Evolutionary conservation across 2,113 vertebrate genomes (phyloP), one percentile per base, ranked within the genome.

Genomic region (Atherinomorus stipes): DNA sequence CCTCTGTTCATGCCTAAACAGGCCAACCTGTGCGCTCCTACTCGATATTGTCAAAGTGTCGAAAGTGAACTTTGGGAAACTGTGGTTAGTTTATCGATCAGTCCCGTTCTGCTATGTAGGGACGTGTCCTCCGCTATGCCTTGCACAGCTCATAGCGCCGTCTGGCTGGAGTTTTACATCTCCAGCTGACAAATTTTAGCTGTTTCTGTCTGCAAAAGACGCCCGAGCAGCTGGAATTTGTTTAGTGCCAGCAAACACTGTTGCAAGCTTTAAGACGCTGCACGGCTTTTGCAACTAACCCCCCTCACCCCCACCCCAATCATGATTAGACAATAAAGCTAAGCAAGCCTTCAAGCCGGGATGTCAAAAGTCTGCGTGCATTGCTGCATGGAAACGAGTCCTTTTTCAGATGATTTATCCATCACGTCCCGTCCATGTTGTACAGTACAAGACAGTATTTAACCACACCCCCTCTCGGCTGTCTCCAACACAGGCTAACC

Each of bases 391-490:
- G 40, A 51, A 26, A 52, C 31, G 31, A 16, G 42, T 52, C 28
- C 16, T 50, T 21, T 28, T 51, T 42, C 9, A 64, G 77, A 71
- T 54, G 75, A 84, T 89, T 93, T 91, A 76, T 77, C 83, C 84
- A 85, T 67, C 85, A 91, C 74, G 94, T 94, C 93, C 91, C 89
- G 94, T 94, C 93, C 92, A 89, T 93, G 96, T 95, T 95, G 94
- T 96, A 96, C 95, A 95, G 95, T 96, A 95, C 89, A 86, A 85
- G 92, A 93, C 95, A 95, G 94, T 90, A 81, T 93, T 93, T 95
- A 91, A 95, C 96, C 97, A 96, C 97, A 93, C 96, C 96, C 95
- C 95, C 92, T 90, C 91, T 89, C 85, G 85, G 88, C 90, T 90
- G 93, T 92, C 94, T 95, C 93, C 93, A 90, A 94, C 87, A 59